phyloP scores from a whole-genome alignment of 2,113 vertebrate species.

The Orthonyx spaldingii region DNA sequence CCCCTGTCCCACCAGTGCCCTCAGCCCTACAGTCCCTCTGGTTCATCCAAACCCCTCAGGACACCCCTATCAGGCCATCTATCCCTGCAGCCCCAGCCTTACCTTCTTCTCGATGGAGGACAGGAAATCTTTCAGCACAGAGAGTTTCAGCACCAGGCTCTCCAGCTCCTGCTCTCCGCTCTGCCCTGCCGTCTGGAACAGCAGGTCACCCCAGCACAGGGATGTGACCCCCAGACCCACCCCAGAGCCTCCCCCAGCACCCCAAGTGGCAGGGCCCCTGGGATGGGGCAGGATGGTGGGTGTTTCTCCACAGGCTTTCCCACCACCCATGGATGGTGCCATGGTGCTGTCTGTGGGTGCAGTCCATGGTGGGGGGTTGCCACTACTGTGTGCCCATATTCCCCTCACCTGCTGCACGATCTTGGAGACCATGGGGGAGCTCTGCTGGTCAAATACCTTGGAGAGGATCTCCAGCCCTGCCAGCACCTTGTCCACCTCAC shows the following conservation, averaged over 20 bases:
- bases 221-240: neutral
- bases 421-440: conserved; percentile 87
- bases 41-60: neutral
- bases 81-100: neutral
- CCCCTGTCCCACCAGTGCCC: neutral
- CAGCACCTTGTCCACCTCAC: conserved; percentile 93
- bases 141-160: conserved; percentile 88
- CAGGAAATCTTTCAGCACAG: conserved; percentile 91
- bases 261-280: neutral
- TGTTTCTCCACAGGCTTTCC: neutral
- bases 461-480: conserved; percentile 92
- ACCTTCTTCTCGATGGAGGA: conserved; percentile 96
- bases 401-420: conserved; percentile 89
- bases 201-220: neutral
- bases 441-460: conserved; percentile 96
- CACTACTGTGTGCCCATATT: neutral
- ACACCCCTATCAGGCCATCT: neutral
- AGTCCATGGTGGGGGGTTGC: no score
- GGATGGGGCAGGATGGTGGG: neutral
- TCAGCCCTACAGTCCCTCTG: neutral
- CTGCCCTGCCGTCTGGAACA: conserved; percentile 77
- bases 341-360: neutral
- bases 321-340: neutral
- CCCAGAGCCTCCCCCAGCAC: neutral
- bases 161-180: conserved; percentile 92